Evolutionary conservation across 2,888 invertebrate genomes (phyloP).

Genomic region (Seira ritae): DNA sequence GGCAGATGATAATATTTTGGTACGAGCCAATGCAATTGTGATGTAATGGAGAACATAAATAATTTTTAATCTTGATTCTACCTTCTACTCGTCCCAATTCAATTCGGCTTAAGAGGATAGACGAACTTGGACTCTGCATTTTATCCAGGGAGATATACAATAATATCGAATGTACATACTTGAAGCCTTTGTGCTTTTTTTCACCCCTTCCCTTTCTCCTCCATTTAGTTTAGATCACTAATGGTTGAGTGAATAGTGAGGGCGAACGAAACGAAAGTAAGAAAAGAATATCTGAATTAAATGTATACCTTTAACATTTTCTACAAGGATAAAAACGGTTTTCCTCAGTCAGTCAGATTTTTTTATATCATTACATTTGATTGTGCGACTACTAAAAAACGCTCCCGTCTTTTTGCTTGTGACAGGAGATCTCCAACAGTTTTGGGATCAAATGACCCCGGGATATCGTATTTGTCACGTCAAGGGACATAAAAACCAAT

Average conservation of each 20-base stretch:
- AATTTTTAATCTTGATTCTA: slow-evolving; percentile 18
- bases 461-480: slow-evolving; percentile 73
- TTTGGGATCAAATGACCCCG: slow-evolving; percentile 73
- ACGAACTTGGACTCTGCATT: too few relatives aligned
- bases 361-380: slow-evolving; percentile 39
- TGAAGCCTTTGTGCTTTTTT: slow-evolving; percentile 36
- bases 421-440: slow-evolving; percentile 71
- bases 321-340: slow-evolving; percentile 11
- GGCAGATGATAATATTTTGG: neutral
- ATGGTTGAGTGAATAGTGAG: neutral
- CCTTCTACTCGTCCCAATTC: neutral
- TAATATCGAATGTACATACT: neutral
- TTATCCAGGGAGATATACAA: neutral
- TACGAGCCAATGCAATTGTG: slow-evolving; percentile 17
- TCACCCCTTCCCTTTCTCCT: slow-evolving; percentile 50
- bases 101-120: neutral
- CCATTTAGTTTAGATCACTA: slow-evolving; percentile 2
- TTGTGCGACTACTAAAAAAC: slow-evolving; percentile 21
- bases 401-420: slow-evolving; percentile 64
- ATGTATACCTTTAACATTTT: slow-evolving; percentile 23
- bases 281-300: neutral
- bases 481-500: slow-evolving; percentile 71
- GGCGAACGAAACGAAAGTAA: neutral
- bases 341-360: slow-evolving; percentile 12
- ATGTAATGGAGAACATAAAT: neutral